Evolutionary conservation across 2,888 invertebrate genomes (phyloP).

Genomic region (Mythimna lalbum): DNA sequence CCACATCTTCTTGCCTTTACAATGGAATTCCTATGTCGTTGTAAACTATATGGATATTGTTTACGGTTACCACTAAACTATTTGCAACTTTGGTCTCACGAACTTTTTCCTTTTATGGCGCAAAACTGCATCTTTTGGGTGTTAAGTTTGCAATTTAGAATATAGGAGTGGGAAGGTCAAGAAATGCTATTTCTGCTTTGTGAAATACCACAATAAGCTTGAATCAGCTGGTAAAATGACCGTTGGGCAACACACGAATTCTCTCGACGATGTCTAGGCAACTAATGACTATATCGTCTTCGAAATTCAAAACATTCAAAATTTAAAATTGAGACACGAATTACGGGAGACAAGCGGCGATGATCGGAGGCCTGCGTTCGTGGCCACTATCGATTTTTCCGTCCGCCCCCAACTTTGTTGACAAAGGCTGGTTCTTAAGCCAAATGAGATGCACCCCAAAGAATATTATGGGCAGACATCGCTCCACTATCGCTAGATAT

Average conservation of each 20-base stretch:
- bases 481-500: conserved; percentile 86
- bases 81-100: conserved; percentile 46
- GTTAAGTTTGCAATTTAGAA: conserved; percentile 24
- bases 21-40: conserved; percentile 50
- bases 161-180: not conserved
- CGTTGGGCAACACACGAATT: not conserved
- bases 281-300: conserved; percentile 3
- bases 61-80: conserved; percentile 43
- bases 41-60: conserved; percentile 43
- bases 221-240: not conserved
- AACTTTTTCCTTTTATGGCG: conserved; percentile 58
- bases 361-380: conserved; percentile 83
- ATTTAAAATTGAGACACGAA: conserved; percentile 81
- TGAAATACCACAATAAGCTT: not conserved
- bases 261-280: not conserved
- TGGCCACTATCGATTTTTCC: conserved; percentile 89
- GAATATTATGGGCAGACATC: conserved; percentile 91
- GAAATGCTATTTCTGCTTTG: not conserved
- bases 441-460: conserved; percentile 91
- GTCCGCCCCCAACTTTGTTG: conserved; percentile 89
- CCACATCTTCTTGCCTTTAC: conserved; percentile 55
- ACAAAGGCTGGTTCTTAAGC: conserved; percentile 91
- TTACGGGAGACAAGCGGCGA: conserved; percentile 80
- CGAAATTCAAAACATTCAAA: conserved; percentile 63
- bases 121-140: conserved; percentile 23